Evolutionary conservation across 2,113 vertebrate genomes (phyloP), one percentile per base, ranked within the genome.

Genomic region (Ctenomys sociabilis): DNA sequence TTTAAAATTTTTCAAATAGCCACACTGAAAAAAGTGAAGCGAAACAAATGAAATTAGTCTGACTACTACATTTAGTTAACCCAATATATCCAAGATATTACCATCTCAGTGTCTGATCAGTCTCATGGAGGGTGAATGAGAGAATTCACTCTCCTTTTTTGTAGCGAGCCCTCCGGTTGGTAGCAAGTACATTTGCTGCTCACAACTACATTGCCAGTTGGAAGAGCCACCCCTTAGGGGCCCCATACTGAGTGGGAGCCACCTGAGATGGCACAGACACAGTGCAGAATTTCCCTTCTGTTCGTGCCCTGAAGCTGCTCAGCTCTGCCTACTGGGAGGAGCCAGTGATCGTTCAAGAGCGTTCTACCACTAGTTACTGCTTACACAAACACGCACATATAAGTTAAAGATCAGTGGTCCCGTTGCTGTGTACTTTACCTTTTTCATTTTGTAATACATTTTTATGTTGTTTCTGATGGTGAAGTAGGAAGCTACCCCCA

Each of bases 31-130:
- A 82, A 92, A 86, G 22, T 68, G 86, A 90, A 95, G 49, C 59
- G 61, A 78, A 91, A 78, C 24, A 91, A 70, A 70, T 80, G 37
- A 94, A 66, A 68, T 72, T 96, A 30, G 64, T 85, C 82, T 82
- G 89, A 84, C 72, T 75, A 43, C 17, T 75, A 7, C 52, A 77
- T 89, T 90, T 40, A 77, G 84, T 88, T 96, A 92, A 88, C 12
- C 54, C 43, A 40, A 13, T 49, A 9, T 45, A 70, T 72, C 77
- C 43, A 83, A 64, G 75, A 35, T 52, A 37, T 61, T 78, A 35
- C 63, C 45, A 26, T 82, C 70, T 75, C 49, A 85, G 40, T 43
- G 86, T 93, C 45, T 82, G 91, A 72, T 77, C 32, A 90, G 11
- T 19, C 19, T 70, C 83, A 75, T 63, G 7, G 35, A 8, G 45